These are phyloP conservation scores for Acanthornis magna DNA, from an alignment of 2,797 vertebrate genomes.

Conservation along the genomic window DNA sequence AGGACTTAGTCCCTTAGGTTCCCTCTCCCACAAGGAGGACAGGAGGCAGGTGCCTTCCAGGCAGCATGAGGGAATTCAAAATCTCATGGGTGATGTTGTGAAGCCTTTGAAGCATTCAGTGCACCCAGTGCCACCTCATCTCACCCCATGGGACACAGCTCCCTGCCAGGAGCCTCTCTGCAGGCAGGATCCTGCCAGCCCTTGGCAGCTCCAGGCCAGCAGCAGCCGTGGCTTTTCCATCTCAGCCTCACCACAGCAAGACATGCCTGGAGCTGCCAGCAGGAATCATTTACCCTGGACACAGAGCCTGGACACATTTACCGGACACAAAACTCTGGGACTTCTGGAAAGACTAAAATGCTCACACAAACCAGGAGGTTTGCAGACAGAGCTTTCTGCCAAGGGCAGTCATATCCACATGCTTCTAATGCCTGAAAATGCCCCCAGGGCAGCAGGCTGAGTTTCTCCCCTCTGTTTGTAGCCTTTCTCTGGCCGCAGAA, in stretches of 20 bases:
- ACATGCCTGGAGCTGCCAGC: background rate
- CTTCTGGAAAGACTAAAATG: background rate
- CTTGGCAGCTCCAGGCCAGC: background rate
- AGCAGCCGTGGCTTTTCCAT: background rate
- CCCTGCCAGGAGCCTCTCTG: background rate
- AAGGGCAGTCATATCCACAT: background rate
- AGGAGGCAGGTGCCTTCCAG: background rate
- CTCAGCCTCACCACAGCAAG: background rate
- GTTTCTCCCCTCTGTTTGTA: background rate
- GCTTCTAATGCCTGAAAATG: background rate
- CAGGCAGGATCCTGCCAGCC: background rate
- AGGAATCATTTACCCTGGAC: background rate
- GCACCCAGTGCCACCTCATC: accelerated
- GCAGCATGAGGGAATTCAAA: accelerated
- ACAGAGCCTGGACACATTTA: background rate
- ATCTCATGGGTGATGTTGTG: background rate
- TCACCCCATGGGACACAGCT: accelerated
- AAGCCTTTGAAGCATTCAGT: accelerated
- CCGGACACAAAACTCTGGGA: background rate
- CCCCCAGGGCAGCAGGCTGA: background rate
- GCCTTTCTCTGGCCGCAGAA: background rate
- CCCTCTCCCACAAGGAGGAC: background rate
- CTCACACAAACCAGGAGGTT: background rate
- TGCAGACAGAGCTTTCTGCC: background rate
- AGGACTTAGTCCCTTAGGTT: background rate